Conservation (phyloP, 2,797 vertebrate genomes). For the Hylomyscus alleni region DNA sequence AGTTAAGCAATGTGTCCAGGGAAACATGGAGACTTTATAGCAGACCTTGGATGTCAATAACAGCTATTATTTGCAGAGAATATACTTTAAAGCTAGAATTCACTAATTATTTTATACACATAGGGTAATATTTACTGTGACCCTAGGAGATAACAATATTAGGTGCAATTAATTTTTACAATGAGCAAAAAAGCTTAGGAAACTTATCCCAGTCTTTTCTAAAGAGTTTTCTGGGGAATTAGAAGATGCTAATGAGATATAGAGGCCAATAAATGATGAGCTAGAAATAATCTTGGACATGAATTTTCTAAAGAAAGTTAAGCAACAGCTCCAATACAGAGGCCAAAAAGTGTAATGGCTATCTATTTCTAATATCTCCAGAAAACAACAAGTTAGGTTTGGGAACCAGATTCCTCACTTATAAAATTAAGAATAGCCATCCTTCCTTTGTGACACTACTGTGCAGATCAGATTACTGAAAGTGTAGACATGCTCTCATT, state of each 20-base stretch:
- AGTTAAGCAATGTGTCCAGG: constrained; percentile 28
- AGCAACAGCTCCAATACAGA: constrained; percentile 52
- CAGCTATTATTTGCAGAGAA: neutral
- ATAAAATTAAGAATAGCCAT: constrained; percentile 47
- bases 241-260: constrained; percentile 1
- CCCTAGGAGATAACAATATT: neutral
- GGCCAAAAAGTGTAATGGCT: neutral
- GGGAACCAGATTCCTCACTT: constrained; percentile 13
- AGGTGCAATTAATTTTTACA: neutral
- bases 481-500: neutral
- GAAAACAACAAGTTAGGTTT: neutral
- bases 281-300: constrained; percentile 45
- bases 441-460: neutral
- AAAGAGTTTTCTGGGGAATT: neutral
- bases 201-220: neutral
- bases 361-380: constrained; percentile 41
- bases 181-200: constrained; percentile 28
- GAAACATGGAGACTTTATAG: neutral
- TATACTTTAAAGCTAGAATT: neutral
- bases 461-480: neutral
- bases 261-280: neutral
- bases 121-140: constrained; percentile 13
- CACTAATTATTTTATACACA: constrained; percentile 46
- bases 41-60: constrained; percentile 6
- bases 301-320: constrained; percentile 22